A percentile compares a stretch with the other conserved stretches of the same genome.
Conservation (phyloP, 1,140 invertebrate genomes). For the Lepidurus couesii region DNA sequence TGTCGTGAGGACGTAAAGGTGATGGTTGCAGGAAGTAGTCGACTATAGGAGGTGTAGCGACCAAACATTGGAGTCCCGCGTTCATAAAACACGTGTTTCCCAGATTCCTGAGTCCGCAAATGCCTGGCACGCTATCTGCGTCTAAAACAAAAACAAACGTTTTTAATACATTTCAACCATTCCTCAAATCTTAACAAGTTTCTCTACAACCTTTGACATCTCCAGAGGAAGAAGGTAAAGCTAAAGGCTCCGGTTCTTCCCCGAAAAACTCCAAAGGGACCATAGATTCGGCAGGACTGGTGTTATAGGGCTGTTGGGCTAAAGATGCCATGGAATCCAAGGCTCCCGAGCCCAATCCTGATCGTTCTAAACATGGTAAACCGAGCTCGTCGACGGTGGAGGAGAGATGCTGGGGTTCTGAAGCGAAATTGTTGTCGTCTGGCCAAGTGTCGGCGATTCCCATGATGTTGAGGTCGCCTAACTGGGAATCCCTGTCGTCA, state of each 20-base stretch:
- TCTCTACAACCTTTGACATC: conserved; percentile 43
- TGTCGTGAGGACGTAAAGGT: conserved; percentile 14
- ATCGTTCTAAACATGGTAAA: conserved; percentile 42
- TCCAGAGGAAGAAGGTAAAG: conserved; percentile 40
- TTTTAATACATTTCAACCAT: not conserved
- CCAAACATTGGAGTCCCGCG: conserved; percentile 59
- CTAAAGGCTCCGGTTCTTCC: conserved; percentile 43
- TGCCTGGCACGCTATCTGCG: conserved; percentile 47
- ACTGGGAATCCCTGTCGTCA: conserved; percentile 19
- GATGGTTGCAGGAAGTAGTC: conserved; percentile 39
- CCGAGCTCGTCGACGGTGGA: not conserved
- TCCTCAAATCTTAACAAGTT: not conserved
- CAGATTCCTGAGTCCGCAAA: conserved; percentile 59
- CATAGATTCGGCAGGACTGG: conserved; percentile 45
- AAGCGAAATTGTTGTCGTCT: conserved; percentile 24
- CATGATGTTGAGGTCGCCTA: conserved; percentile 34
- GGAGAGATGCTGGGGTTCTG: not conserved
- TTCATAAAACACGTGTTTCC: conserved; percentile 71
- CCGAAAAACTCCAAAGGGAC: conserved; percentile 45
- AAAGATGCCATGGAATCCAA: conserved; percentile 44
- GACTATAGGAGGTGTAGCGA: conserved; percentile 45
- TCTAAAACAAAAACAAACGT: conserved; percentile 37
- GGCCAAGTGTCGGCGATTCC: conserved; percentile 35
- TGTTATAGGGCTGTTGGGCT: conserved; percentile 41
- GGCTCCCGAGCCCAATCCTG: conserved; percentile 42